phyloP scores from a whole-genome alignment of 2,113 vertebrate species.

The Grammomys surdaster region DNA sequence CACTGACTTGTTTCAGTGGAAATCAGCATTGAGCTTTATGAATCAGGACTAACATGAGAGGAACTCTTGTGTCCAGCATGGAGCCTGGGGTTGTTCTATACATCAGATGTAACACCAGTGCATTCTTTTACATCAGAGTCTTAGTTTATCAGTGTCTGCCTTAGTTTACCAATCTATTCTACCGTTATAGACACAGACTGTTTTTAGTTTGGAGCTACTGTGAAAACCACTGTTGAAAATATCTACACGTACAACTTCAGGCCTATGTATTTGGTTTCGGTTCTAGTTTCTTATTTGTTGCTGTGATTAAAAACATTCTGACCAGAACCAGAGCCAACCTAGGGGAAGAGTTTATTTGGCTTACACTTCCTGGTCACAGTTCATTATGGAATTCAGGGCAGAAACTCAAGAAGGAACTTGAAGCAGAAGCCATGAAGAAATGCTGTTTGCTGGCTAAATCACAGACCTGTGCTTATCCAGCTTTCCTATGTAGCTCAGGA shows the following conservation, averaged over 20 bases:
- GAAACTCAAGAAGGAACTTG: neutral
- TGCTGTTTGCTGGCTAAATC: neutral
- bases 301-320: neutral
- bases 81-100: neutral
- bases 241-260: neutral
- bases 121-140: neutral
- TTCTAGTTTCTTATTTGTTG: neutral
- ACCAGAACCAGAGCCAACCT: neutral
- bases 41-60: neutral
- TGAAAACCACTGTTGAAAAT: neutral
- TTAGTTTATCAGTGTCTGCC: neutral
- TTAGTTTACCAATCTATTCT: neutral
- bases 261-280: neutral
- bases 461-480: neutral
- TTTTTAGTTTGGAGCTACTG: neutral
- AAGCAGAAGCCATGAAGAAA: neutral
- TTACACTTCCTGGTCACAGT: neutral
- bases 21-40: neutral
- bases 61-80: neutral
- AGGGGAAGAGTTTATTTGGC: neutral
- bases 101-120: accelerated
- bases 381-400: neutral
- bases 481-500: neutral
- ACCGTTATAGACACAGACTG: neutral
- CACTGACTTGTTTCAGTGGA: neutral